Base-by-base conservation (phyloP, 2,113 vertebrate species). In the Zootoca vivipara region DNA sequence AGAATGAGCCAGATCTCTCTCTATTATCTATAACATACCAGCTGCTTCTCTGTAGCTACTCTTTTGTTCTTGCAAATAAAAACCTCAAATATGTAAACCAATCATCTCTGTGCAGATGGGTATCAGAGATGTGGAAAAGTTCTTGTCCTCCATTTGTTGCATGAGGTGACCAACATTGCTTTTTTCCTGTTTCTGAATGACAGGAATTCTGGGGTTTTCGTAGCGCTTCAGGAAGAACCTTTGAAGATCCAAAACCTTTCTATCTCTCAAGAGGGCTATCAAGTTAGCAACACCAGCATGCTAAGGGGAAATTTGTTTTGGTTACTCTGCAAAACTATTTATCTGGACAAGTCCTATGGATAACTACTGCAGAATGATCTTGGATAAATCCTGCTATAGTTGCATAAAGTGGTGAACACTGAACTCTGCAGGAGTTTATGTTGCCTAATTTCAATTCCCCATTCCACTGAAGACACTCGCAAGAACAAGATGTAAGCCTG, bases 41-140 rank as follows among this genome's bases (percentile, higher is more conserved):
- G 72, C 62, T 88, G 81, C 72, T 77, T 83, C 73, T 52, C 40
- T 22, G 74, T 35, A 69, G 58, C 40, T 77, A 77, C 42, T 65
- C 87, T 88, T 88, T 83, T 78, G 58, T 88, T 83, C 24, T 88
- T 88, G n/a, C 20, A 62, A 88, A 83, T 77, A 73, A 83, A 85
- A 83, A 88, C 73, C 72, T 88, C 87, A 83, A 83, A 83, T 77
- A 83, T 88, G 87, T 78, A 88, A 83, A 78, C 80, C 15, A 30
- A 83, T 28, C 6, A 30, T 75, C 56, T 77, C n/a, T 42, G 58
- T 62, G 46, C 73, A 78, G 80, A 83, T 88, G 40, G 46, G 73
- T 83, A 88, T 83, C 72, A 78, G 64, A 82, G 30, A 88, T 77
- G n/a, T 38, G 24, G 72, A 88, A 83, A 88, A 77, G 58, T 24